Evolutionary conservation across 1,140 invertebrate genomes (phyloP).

Genomic region (Marisa cornuarietis): DNA sequence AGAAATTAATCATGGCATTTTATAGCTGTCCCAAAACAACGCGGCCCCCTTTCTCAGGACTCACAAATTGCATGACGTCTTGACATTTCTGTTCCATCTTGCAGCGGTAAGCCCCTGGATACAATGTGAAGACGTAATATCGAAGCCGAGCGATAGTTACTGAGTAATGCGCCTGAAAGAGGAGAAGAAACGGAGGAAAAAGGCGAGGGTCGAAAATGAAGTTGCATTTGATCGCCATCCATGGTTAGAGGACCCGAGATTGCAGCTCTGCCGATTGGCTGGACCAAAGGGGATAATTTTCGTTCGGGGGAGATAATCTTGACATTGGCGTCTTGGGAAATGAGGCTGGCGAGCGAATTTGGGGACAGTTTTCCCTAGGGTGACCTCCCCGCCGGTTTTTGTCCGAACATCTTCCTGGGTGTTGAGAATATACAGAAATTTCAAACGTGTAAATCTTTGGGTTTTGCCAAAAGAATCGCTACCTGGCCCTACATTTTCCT

Average conservation of each 20-base stretch:
- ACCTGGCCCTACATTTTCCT: no score
- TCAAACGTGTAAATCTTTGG: no score
- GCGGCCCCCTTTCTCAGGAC: not conserved
- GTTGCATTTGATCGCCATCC: constrained; percentile 8
- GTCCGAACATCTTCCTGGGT: no score
- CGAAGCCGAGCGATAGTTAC: no score
- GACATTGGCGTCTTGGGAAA: no score
- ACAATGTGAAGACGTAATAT: no score
- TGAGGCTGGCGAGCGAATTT: no score
- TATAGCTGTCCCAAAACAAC: not conserved
- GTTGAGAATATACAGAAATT: no score
- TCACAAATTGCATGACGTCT: constrained; percentile 2
- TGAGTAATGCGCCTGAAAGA: not conserved
- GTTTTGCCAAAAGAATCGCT: no score
- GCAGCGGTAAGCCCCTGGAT: no score
- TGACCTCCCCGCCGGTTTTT: no score
- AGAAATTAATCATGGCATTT: constrained; percentile 10
- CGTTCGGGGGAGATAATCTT: not conserved
- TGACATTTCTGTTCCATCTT: constrained; percentile 11
- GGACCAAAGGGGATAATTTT: constrained; percentile 6
- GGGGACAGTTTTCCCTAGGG: no score
- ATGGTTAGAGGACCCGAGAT: constrained; percentile 6
- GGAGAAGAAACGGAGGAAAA: not conserved
- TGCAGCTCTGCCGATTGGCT: constrained; percentile 2
- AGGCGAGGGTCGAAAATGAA: constrained; percentile 4